A percentile compares a stretch with the other conserved stretches of the same genome.
Conservation (phyloP, 2,888 invertebrate species). For the Drosophila rubida region DNA sequence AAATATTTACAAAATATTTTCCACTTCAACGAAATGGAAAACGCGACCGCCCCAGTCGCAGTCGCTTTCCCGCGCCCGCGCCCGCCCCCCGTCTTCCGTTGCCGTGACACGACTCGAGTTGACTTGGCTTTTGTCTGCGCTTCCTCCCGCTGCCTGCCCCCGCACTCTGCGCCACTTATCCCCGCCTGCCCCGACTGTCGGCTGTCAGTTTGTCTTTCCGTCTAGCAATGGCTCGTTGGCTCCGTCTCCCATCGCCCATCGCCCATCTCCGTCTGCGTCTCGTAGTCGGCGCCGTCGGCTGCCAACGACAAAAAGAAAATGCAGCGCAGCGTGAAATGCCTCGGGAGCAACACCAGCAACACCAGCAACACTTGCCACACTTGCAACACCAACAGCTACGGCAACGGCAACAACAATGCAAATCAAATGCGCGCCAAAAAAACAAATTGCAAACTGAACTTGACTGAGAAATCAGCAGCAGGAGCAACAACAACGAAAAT, state of each 20-base stretch:
- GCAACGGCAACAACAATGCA: conserved; percentile 52
- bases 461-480: conserved; percentile 79
- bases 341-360: conserved; percentile 55
- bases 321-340: conserved; percentile 73
- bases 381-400: too few species aligned
- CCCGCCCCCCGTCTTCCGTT: conserved; percentile 7
- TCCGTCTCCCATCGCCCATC: conserved; percentile 52
- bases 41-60: conserved; percentile 76
- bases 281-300: conserved; percentile 63
- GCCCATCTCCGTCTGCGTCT: conserved; percentile 20
- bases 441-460: conserved; percentile 82
- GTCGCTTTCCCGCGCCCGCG: conserved; percentile 6
- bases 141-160: conserved; percentile 9
- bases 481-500: conserved; percentile 23
- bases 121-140: conserved; percentile 75
- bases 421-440: conserved; percentile 71
- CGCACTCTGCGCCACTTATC: conserved; percentile 19
- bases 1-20: conserved; percentile 83
- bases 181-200: conserved; percentile 30
- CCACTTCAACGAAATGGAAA: conserved; percentile 81
- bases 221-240: conserved; percentile 75
- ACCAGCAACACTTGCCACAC: conserved; percentile 31
- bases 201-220: conserved; percentile 49
- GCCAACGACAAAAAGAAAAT: conserved; percentile 66
- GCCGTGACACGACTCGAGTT: conserved; percentile 62